phyloP scores from a whole-genome alignment of 2,888 invertebrate genomes.

The Corythucha ciliata region DNA sequence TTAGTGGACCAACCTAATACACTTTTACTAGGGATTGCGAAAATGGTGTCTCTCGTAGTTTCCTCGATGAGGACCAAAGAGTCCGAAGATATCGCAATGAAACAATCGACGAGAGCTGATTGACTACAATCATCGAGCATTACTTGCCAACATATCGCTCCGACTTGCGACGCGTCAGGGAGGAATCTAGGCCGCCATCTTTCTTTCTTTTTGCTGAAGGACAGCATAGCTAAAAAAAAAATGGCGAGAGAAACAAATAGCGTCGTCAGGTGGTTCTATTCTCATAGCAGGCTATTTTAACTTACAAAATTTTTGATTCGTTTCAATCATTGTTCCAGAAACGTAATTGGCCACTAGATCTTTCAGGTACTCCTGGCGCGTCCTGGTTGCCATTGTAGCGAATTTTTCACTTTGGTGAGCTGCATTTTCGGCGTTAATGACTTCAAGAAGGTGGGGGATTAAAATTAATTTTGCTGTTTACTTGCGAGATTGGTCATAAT shows the following conservation, averaged over 20 bases:
- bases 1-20: constrained; percentile 64
- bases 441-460: constrained; percentile 41
- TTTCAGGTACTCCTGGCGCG: constrained; percentile 89
- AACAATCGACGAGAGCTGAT: constrained; percentile 58
- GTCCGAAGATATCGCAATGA: constrained; percentile 78
- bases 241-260: neutral
- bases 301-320: constrained; percentile 80
- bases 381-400: constrained; percentile 91
- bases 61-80: constrained; percentile 80
- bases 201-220: constrained; percentile 66
- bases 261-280: too few relatives aligned
- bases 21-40: constrained; percentile 73
- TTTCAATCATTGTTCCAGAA: constrained; percentile 69
- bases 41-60: constrained; percentile 67
- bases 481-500: neutral
- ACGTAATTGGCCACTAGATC: constrained; percentile 80
- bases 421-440: constrained; percentile 94
- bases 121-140: constrained; percentile 61
- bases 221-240: constrained; percentile 56
- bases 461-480: neutral
- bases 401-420: constrained; percentile 94
- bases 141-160: constrained; percentile 77
- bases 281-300: too few relatives aligned
- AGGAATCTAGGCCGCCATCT: constrained; percentile 61
- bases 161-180: constrained; percentile 61